Evolutionary conservation across 2,888 invertebrate species (phyloP).

Genomic region (Tipula vernalis): DNA sequence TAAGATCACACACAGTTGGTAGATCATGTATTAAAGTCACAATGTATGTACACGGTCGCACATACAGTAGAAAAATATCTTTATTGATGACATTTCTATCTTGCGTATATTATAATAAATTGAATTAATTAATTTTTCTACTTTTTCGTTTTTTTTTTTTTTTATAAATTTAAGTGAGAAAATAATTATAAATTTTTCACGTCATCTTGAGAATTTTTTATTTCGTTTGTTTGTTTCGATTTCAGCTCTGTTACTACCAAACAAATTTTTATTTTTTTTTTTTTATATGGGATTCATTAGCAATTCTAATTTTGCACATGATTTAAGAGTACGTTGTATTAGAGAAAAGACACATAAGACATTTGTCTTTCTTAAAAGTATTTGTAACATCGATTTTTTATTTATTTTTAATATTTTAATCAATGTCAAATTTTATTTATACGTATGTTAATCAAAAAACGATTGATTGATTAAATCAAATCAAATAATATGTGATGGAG

Average conservation of each 20-base stretch:
- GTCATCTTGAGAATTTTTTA: neutral
- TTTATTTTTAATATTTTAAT: neutral
- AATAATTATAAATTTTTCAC: neutral
- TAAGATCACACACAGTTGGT: neutral
- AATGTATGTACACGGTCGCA: neutral
- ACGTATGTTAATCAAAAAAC: neutral
- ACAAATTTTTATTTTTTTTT: neutral
- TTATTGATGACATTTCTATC: neutral
- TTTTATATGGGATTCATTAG: neutral
- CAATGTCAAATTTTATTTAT: neutral
- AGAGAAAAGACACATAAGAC: neutral
- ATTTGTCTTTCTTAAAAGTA: neutral
- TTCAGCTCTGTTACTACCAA: neutral
- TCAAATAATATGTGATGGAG: neutral
- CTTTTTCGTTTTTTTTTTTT: neutral
- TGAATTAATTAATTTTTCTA: neutral
- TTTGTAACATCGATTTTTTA: neutral
- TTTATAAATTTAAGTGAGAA: neutral
- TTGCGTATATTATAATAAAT: neutral
- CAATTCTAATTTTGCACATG: neutral
- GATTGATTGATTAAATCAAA: constrained; percentile 4
- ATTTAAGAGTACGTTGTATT: neutral
- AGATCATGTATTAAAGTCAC: neutral
- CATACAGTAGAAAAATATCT: neutral
- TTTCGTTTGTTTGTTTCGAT: neutral